Evolutionary conservation across 2,113 vertebrate genomes (phyloP).

Genomic region (Zeus faber): DNA sequence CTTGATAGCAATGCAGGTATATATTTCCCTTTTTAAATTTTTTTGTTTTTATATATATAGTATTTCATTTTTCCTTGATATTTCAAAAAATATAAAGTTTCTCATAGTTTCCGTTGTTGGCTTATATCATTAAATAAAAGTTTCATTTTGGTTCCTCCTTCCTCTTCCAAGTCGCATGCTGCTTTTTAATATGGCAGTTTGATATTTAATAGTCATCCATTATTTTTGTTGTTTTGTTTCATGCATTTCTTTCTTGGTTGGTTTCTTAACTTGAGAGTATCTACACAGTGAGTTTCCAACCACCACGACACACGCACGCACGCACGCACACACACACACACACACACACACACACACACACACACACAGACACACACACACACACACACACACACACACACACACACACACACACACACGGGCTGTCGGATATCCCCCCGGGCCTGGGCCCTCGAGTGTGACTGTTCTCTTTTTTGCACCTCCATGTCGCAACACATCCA

Average conservation of each 20-base stretch:
- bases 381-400: constrained; percentile 28
- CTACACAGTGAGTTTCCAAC: constrained; percentile 81
- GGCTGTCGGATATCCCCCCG: constrained; percentile 31
- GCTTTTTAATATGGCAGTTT: constrained; percentile 82
- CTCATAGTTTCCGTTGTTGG: constrained; percentile 77
- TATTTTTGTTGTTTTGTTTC: constrained; percentile 63
- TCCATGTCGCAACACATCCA: constrained; percentile 34
- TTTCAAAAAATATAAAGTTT: constrained; percentile 85
- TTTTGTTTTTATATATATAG: constrained; percentile 69
- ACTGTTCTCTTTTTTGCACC: constrained; percentile 27
- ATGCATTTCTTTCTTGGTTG: constrained; percentile 82
- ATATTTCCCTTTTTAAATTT: constrained; percentile 70
- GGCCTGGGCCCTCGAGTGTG: constrained; percentile 23
- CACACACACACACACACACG: constrained; percentile 24
- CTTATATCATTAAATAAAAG: constrained; percentile 82
- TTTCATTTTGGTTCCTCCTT: constrained; percentile 69
- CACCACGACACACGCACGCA: constrained; percentile 26
- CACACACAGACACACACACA: constrained; percentile 18
- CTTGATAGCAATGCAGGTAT: constrained; percentile 80
- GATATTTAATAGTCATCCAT: constrained; percentile 74
- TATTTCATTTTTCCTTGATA: constrained; percentile 69
- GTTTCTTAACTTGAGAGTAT: constrained; percentile 81
- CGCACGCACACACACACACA: constrained; percentile 25
- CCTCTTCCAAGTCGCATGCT: constrained; percentile 77
- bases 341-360: constrained; percentile 23